phyloP scores from a whole-genome alignment of 2,888 invertebrate species.

The Ophioninae sp. region DNA sequence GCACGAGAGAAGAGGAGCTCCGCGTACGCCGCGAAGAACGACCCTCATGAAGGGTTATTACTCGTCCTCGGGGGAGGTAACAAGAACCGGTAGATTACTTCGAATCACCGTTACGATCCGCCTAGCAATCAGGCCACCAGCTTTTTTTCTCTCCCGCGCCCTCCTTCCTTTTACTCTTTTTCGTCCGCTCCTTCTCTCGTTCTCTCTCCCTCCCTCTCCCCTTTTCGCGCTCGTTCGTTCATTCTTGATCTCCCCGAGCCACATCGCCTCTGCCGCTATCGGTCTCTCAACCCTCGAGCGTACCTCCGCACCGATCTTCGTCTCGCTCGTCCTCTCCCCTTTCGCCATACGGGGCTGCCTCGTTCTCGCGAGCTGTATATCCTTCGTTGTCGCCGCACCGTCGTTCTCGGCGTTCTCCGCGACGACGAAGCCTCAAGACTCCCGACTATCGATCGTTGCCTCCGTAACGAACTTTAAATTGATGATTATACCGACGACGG shows the following conservation, averaged over 20 bases:
- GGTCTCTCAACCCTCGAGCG: constrained; percentile 55
- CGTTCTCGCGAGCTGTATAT: constrained; percentile 48
- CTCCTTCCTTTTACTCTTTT: constrained; percentile 38
- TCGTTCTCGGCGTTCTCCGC: constrained; percentile 40
- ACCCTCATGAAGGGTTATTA: constrained; percentile 78
- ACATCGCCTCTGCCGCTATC: constrained; percentile 52
- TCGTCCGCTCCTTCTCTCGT: constrained; percentile 40
- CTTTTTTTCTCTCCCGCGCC: constrained; percentile 57
- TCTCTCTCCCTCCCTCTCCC: constrained; percentile 43
- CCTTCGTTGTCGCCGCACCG: constrained; percentile 47
- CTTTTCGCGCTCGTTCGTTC: constrained; percentile 47
- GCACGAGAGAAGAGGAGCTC: constrained; percentile 39
- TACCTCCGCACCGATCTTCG: constrained; percentile 47
- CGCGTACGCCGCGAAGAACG: constrained; percentile 70
- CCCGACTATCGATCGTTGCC: constrained; percentile 72
- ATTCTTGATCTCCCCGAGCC: constrained; percentile 53
- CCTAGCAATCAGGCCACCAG: constrained; percentile 76
- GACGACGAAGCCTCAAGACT: constrained; percentile 65
- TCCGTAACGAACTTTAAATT: constrained; percentile 76
- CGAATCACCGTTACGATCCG: constrained; percentile 78
- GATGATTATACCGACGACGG: constrained; percentile 73
- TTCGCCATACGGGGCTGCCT: constrained; percentile 34
- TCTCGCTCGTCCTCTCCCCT: constrained; percentile 46
- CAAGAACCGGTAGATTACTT: constrained; percentile 79
- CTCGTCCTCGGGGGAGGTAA: constrained; percentile 76